Evolutionary conservation across 1,140 invertebrate species (phyloP), one percentile per base, ranked within the genome.

Genomic region (Apis mellifera): DNA sequence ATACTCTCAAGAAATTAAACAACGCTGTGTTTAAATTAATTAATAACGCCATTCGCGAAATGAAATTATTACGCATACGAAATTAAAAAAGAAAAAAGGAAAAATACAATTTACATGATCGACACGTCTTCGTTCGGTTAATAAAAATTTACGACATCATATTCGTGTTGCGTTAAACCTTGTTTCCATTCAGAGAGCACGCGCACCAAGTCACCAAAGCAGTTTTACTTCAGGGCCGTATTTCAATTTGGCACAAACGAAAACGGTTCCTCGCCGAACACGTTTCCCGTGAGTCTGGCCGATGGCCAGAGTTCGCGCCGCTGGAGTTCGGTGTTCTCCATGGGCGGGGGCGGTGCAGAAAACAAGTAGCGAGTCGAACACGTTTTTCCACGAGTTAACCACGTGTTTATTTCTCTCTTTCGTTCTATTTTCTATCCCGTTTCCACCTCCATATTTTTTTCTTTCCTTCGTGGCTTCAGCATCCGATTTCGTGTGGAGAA

Each of bases 171-270:
- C 4, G 50, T 55, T 55, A 55, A 65, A 23, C 62, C 19, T 50
- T 62, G 60, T 60, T 65, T 60, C 17, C 23, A 13, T 64, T 65
- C 23, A 64, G 50, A 15, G 19, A 69, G 65, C 75, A 78, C 76
- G n/a, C 55, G 76, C 32, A 21, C 60, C n/a, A 59, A 59, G n/a
- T 42, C 19, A 65, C 32, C 32, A 42, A 42, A 42, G 32, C 7
- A 2, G 32, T 42, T 42, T 65, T 32, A n/a, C 32, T 68, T 12
- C 59, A 55, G 55, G 21, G 26, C 42, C 52, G 52, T 62, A 62
- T 32, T 65, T 78, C 15, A 60, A 72, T 84, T 83, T 78, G 65
- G 76, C 76, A 78, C 64, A n/a, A 26, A 42, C 76, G 32, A 32
- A 7, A 13, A 66, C 54, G 54, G n/a, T 69, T 54, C 19, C 54